Percentiles rank a stretch among this genome's conserved stretches.
These are phyloP conservation scores for Athalia cordata DNA, from an alignment of 2,888 invertebrate species.

Conservation along the genomic window DNA sequence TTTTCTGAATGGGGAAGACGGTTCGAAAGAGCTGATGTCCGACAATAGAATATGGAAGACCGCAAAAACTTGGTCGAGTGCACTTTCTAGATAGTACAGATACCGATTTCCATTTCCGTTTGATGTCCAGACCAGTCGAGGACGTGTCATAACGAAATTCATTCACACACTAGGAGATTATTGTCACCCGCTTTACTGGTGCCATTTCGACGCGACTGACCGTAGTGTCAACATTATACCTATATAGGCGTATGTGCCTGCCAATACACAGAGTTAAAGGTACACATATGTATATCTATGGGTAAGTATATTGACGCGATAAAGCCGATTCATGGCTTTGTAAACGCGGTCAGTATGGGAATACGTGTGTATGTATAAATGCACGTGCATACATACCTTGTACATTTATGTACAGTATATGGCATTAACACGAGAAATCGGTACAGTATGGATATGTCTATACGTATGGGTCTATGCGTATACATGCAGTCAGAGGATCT, in stretches of 20 bases:
- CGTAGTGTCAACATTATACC: not conserved
- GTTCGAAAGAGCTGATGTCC: no score
- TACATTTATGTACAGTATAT: no score
- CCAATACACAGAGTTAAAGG: not conserved
- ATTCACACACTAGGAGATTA: constrained; percentile 27
- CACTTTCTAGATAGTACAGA: not conserved
- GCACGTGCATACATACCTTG: not conserved
- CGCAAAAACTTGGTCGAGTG: not conserved
- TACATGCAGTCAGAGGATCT: constrained; percentile 7
- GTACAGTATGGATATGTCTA: not conserved
- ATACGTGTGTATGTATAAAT: not conserved
- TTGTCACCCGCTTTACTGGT: constrained; percentile 6
- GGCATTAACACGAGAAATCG: constrained; percentile 23
- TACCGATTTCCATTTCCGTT: constrained; percentile 28
- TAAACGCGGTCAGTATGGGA: constrained; percentile 10
- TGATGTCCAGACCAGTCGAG: not conserved
- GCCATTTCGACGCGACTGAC: not conserved
- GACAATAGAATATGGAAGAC: no score
- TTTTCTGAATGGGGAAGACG: no score
- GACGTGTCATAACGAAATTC: constrained; percentile 25
- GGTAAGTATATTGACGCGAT: constrained; percentile 18
- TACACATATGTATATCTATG: not conserved
- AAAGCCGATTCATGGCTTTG: constrained; percentile 42
- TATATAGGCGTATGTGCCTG: not conserved
- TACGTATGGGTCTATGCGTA: not conserved